Evolutionary conservation across 2,113 vertebrate species (phyloP).

Genomic region (Sylvilagus bachmani): DNA sequence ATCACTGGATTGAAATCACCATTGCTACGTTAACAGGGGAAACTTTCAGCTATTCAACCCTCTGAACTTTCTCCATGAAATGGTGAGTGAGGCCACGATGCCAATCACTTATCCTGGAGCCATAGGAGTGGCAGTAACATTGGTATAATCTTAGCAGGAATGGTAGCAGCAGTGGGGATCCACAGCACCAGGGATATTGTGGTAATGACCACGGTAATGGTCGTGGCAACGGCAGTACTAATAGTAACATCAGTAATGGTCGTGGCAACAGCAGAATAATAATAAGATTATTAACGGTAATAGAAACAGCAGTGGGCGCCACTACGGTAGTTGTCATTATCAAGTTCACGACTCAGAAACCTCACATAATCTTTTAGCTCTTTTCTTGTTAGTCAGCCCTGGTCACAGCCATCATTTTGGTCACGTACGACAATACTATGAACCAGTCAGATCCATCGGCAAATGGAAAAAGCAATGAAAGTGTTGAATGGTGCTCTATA

Average conservation of each 20-base stretch:
- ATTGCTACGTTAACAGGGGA: too few species aligned
- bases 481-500: neutral
- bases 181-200: too few species aligned
- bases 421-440: neutral
- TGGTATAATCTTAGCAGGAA: too few species aligned
- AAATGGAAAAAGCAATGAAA: neutral
- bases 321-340: accelerated
- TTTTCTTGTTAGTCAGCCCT: neutral
- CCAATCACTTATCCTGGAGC: neutral
- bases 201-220: accelerated
- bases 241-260: too few species aligned
- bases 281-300: neutral
- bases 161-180: accelerated
- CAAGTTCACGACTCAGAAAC: neutral
- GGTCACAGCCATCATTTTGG: neutral
- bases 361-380: neutral
- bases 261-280: accelerated
- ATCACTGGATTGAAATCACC: neutral
- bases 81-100: neutral
- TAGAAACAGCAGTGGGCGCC: neutral
- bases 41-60: neutral
- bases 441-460: neutral
- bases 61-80: neutral
- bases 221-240: accelerated
- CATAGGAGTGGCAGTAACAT: too few species aligned